Base-by-base conservation (phyloP, 1,140 invertebrate species). In the Schlechtendalia chinensis region DNA sequence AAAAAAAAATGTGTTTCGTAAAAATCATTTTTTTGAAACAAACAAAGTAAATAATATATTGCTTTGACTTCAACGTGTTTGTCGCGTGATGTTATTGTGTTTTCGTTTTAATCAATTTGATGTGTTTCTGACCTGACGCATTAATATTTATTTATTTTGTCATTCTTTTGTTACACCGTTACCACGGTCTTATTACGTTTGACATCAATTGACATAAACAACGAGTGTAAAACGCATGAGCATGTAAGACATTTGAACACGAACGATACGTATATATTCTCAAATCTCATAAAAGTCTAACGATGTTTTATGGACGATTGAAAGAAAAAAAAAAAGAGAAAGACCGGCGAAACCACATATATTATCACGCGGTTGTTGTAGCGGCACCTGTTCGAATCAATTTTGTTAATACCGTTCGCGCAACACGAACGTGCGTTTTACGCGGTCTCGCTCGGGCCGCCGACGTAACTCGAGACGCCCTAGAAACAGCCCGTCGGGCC, bases 21-120 rank as follows among this genome's bases (percentile, higher is more conserved):
- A n/a, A n/a, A n/a, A n/a, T n/a, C n/a, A n/a, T n/a, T n/a, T n/a
- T n/a, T n/a, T n/a, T n/a, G n/a, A n/a, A n/a, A n/a, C n/a, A n/a
- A n/a, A n/a, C n/a, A n/a, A n/a, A n/a, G n/a, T n/a, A n/a, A n/a
- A n/a, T n/a, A n/a, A n/a, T n/a, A n/a, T n/a, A n/a, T n/a, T n/a
- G n/a, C n/a, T 65, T 39, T 17, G 16, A 65, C 2, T 39, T 39
- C 12, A 3, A 65, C 63, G 63, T 14, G 17, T 27, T 53, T 27
- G n/a, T n/a, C 12, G 39, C 22, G 67, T 50, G 67, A 45, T n/a
- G n/a, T n/a, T 24, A 32, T 22, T 47, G 47, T 24, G 45, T 22
- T 47, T 16, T 50, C 17, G n/a, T 29, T 29, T 53, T 53, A 71
- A 53, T 71, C 67, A 71, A 71, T 53, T 53, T 53, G 22, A 71